Evolutionary conservation across 1,140 invertebrate genomes (phyloP), one percentile per base, ranked within the genome.

Genomic region (Macrobrachium nipponense): DNA sequence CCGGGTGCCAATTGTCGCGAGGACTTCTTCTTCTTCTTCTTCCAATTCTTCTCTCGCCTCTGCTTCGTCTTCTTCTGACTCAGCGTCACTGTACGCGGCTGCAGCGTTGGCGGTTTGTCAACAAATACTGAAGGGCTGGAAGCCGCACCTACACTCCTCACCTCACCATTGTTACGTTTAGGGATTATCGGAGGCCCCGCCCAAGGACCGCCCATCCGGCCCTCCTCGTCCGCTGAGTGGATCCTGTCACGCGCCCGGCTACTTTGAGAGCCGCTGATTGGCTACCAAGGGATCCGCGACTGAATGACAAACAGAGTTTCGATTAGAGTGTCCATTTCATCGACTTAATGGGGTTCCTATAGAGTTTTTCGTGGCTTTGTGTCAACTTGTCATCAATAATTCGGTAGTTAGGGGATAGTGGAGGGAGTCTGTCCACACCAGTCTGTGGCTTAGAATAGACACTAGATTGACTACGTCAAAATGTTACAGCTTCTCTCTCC

Each of bases 251-350:
- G 64, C 58, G 80, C 76, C 75, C 81, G 23, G 11, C 75, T 68
- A 23, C 5, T 51, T 59, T 58, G 44, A n/a, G 18, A 14, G 36
- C n/a, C 20, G 44, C 72, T 72, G n/a, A 87, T 87, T 87, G 86
- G 86, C 64, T 23, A 36, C 76, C 51, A 18, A 76, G 12, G 86
- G 60, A 11, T 64, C 58, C 23, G 66, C 80, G 75, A 66, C 86
- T 73, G 81, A 83, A 87, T 87, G 86, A 87, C 86, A 83, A 87
- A 87, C 86, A 87, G 66, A 70, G 81, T 75, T 83, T 87, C 86
- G 86, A 87, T 87, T 87, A 82, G 66, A 79, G 80, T 87, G 80
- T 87, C 86, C 86, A 87, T 87, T 87, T 87, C 86, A 87, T 87
- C 81, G 86, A 82, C 76, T 83, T 87, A 82, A 87, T 87, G 86